Base-by-base conservation (phyloP, 2,797 vertebrate species). In the Bucorvus abyssinicus region DNA sequence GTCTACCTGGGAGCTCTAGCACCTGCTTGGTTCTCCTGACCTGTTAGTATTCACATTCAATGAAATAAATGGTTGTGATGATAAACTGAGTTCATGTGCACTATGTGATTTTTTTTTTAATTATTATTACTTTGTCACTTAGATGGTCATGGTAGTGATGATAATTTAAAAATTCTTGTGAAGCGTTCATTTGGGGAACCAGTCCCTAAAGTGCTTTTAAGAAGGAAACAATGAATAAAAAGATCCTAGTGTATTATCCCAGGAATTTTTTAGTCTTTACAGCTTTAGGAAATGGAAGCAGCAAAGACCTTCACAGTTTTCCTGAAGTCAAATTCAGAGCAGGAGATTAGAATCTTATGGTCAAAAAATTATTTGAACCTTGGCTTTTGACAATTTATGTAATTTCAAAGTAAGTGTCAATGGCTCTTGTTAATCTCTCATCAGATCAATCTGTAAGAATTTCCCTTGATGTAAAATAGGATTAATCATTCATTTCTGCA, bases 11-110 rank as follows among this genome's bases (percentile, higher is more conserved):
- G 56, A 69, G 21, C 50, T 87, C 29, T 59, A 73, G 69, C 40
- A 49, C 27, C 49, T 65, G 47, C 87, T 81, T 27, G 14, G 29
- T 84, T 91, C 78, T 67, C 52, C 75, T 77, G 64, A 61, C 49
- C 36, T 96, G 74, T 80, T 94, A 84, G 80, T 34, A 4, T 45
- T 75, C 82, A 29, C 70, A 50, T 67, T 91, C 53, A 86, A 93
- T 29, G 79, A 90, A 97, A 97, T 97, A 97, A 97, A 96, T 70
- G 53, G 29, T 61, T 90, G 26, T 87, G 82, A 71, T 89, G 60
- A 89, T 75, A 76, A 95, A 96, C 89, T 53, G 30, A 76, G 29
- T 49, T 89, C 34, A 82, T 86, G 94, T 95, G 84, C 86, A 79
- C 40, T 57, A 96, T 95, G 93, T 96, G 87, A 90, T 94, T 96